These are phyloP conservation scores for Myrmecophaga tridactyla DNA, from an alignment of 2,113 vertebrate species.

Conservation along the genomic window DNA sequence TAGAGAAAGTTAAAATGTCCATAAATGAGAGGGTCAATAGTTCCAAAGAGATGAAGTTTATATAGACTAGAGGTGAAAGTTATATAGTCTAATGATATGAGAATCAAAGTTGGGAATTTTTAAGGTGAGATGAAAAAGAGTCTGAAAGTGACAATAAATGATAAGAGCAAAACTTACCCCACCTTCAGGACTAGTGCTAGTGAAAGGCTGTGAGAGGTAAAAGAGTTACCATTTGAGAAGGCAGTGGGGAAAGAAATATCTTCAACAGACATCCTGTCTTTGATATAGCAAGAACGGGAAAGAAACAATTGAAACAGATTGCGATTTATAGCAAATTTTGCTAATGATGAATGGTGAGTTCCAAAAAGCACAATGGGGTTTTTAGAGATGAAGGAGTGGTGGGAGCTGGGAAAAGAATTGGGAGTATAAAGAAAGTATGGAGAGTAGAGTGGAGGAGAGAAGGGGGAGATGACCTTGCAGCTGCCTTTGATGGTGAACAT, in stretches of 20 bases:
- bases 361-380: background rate
- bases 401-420: background rate
- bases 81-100: background rate
- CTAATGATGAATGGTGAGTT: background rate
- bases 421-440: background rate
- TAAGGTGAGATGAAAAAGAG: background rate
- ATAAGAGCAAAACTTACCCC: background rate
- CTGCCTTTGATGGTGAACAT: background rate
- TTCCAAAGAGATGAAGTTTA: background rate
- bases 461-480: rapidly evolving
- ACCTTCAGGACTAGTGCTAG: background rate
- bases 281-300: background rate
- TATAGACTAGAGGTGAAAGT: background rate
- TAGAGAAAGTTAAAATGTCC: background rate
- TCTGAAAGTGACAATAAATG: background rate
- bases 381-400: background rate
- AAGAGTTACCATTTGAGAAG: background rate
- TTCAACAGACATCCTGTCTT: background rate
- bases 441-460: background rate
- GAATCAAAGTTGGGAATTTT: background rate
- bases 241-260: background rate
- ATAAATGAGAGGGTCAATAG: background rate
- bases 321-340: background rate
- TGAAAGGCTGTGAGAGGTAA: background rate
- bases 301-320: background rate